A percentile compares a stretch with the other conserved stretches of the same genome.
phyloP scores from a whole-genome alignment of 2,888 invertebrate genomes.

The Oscheius sp. region DNA sequence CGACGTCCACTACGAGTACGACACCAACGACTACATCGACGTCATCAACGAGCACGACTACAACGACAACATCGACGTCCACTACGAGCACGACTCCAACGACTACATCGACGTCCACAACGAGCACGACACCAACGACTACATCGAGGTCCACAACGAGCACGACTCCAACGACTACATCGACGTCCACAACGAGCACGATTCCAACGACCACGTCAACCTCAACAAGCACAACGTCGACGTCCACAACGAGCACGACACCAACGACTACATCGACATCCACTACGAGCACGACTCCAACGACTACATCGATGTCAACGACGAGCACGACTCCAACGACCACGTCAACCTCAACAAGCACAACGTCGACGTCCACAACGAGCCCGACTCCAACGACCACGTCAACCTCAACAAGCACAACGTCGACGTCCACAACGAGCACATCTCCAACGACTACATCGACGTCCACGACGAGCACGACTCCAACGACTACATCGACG shows the following conservation, averaged over 20 bases:
- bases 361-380: conserved; percentile 8
- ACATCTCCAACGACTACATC: too few relatives aligned
- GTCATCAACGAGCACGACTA: neutral
- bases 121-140: neutral
- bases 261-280: conserved; percentile 3
- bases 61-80: neutral
- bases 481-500: too few relatives aligned
- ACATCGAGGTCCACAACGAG: neutral
- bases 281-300: conserved; percentile 9
- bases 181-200: neutral
- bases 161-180: neutral
- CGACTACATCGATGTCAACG: neutral
- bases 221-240: conserved; percentile 7
- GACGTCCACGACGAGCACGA: too few relatives aligned
- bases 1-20: neutral
- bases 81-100: conserved; percentile 1
- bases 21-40: neutral
- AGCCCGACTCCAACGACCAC: conserved; percentile 14
- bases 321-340: conserved; percentile 10
- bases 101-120: conserved; percentile 7
- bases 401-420: conserved; percentile 7
- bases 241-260: conserved; percentile 4
- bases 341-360: neutral
- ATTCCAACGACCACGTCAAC: neutral
- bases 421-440: neutral